phyloP scores from a whole-genome alignment of 2,888 invertebrate genomes.

The Sphinx pinastri region DNA sequence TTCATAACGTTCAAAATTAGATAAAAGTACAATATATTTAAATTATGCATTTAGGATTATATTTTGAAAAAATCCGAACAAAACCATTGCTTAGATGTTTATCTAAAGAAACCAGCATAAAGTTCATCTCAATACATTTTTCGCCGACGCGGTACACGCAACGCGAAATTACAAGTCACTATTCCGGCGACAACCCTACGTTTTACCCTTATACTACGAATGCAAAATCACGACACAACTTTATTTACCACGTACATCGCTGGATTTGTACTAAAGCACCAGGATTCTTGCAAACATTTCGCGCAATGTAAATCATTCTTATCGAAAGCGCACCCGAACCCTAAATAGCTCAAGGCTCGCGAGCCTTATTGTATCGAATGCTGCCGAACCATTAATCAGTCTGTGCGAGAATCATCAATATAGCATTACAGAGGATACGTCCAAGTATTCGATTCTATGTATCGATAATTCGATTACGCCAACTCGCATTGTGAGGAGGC shows the following conservation, averaged over 20 bases:
- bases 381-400: slow-evolving; percentile 80
- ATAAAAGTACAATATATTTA: no score
- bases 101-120: slow-evolving; percentile 47
- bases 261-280: slow-evolving; percentile 15
- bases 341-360: slow-evolving; percentile 56
- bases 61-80: neutral
- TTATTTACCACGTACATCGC: slow-evolving; percentile 41
- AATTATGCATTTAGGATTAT: no score
- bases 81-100: slow-evolving; percentile 11
- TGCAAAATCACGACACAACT: slow-evolving; percentile 26
- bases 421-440: slow-evolving; percentile 78
- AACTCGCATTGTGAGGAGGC: slow-evolving; percentile 65
- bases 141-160: slow-evolving; percentile 56
- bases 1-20: neutral
- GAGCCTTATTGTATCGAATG: slow-evolving; percentile 73
- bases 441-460: slow-evolving; percentile 80
- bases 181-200: slow-evolving; percentile 79
- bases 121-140: slow-evolving; percentile 59
- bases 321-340: slow-evolving; percentile 42
- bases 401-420: slow-evolving; percentile 81
- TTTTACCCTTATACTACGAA: slow-evolving; percentile 48
- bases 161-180: slow-evolving; percentile 76
- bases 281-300: neutral
- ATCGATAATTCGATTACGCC: slow-evolving; percentile 78
- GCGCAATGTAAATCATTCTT: slow-evolving; percentile 47